Evolutionary conservation across 2,797 vertebrate species (phyloP), one percentile per base, ranked within the genome.

Genomic region (Myotis pilosus): DNA sequence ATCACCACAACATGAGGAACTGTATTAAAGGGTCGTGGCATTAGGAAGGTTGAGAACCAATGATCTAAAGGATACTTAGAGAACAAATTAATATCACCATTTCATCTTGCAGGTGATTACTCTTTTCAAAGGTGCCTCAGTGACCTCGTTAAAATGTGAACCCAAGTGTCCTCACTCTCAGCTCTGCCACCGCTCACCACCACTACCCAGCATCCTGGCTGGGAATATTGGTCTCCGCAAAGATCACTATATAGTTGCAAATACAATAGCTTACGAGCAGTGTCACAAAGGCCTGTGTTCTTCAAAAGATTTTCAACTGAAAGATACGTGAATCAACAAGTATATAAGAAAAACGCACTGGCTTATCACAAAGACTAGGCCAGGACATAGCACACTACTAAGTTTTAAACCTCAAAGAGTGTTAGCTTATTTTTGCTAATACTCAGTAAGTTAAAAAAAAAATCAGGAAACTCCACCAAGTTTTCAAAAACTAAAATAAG

Each of bases 401-500:
- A 68, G 23, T 16, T 74, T 87, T 83, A 82, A 88, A 72, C 13
- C 33, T 81, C 22, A 33, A 19, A 84, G 16, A 28, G 12, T 53
- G 7, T 25, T 80, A 62, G 12, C n/a, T 0, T 91, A 81, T n/a
- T 93, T 87, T 81, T 79, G 30, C 85, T 92, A 53, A 49, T 83
- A 51, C 41, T 71, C 82, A 53, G 25, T 69, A 23, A 78, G 8
- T 66, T 25, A n/a, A 25, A 64, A 33, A 51, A 55, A n/a, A 76
- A 33, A 51, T 55, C n/a, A 71, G 25, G 25, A 72, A 94, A 72
- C 5, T n/a, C 30, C 8, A 41, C 7, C 64, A 15, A 6, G 5
- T 51, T 69, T 89, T 87, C 44, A 66, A 41, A 49, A 93, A 85
- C 22, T 69, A 96, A 97, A 97, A 96, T 60, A 97, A 53, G 88